Conservation (phyloP, 2,797 vertebrate genomes). For the Leucoraja ocellata region DNA sequence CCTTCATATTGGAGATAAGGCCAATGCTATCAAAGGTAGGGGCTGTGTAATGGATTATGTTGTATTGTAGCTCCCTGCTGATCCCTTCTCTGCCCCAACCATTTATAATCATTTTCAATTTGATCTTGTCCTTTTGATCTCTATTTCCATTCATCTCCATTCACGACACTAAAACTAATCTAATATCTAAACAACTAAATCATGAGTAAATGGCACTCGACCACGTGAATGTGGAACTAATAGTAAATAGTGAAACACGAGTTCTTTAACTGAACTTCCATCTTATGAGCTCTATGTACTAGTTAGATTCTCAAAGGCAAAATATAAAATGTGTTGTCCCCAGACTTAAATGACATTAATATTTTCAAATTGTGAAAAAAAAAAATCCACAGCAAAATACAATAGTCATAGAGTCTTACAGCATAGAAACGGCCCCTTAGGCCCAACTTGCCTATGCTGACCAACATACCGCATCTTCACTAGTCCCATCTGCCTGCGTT, state of each 20-base stretch:
- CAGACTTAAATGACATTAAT: neutral
- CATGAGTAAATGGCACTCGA: neutral
- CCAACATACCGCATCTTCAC: too few species aligned
- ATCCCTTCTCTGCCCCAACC: neutral
- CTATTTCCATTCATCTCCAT: neutral
- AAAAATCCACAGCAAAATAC: too few species aligned
- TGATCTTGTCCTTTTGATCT: neutral
- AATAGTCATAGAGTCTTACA: too few species aligned
- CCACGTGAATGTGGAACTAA: neutral
- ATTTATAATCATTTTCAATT: neutral
- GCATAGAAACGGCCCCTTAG: too few species aligned
- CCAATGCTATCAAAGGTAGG: neutral
- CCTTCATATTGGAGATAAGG: neutral
- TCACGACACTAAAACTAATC: neutral
- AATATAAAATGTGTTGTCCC: neutral
- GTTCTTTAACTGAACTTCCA: neutral
- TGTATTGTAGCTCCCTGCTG: neutral
- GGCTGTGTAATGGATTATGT: neutral
- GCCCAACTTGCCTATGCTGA: too few species aligned
- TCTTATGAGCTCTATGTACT: neutral
- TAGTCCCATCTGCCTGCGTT: too few species aligned
- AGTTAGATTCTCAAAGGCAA: neutral
- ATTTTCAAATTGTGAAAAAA: neutral
- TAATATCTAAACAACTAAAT: conserved; percentile 25
- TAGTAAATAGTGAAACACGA: neutral